Percentiles rank a stretch among this genome's conserved stretches.
Conservation (phyloP, 2,888 invertebrate species). For the Stramonita haemastoma region DNA sequence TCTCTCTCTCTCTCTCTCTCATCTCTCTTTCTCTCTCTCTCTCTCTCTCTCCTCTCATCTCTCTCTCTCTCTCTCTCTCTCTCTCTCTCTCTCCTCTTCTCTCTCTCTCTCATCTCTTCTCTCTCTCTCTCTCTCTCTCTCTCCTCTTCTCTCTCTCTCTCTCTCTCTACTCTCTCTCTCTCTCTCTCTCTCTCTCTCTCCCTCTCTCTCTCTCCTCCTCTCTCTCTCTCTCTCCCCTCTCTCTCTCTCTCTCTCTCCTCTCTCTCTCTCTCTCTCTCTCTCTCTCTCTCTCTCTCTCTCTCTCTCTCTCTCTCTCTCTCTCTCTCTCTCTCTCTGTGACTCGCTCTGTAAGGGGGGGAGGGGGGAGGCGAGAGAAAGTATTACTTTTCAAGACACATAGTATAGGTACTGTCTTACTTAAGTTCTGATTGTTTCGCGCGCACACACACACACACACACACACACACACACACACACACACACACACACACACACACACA, state of each 20-base stretch:
- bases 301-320: constrained; percentile 25
- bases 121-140: neutral
- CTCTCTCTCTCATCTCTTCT: neutral
- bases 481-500: too few species aligned
- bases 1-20: too few species aligned
- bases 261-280: constrained; percentile 39
- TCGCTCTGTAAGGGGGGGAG: neutral
- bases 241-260: constrained; percentile 1
- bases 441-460: too few species aligned
- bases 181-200: neutral
- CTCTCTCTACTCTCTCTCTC: neutral
- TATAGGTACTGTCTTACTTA: too few species aligned
- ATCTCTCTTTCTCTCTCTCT: neutral
- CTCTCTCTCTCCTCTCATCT: neutral
- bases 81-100: neutral
- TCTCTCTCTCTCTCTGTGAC: neutral
- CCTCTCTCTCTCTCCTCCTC: neutral
- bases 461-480: too few species aligned
- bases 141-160: neutral
- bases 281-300: constrained; percentile 42
- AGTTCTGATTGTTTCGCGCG: too few species aligned
- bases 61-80: neutral
- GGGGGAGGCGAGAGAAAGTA: too few species aligned
- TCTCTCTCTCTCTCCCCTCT: neutral
- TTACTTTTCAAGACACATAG: too few species aligned